Evolutionary conservation across 2,113 vertebrate species (phyloP), one percentile per base, ranked within the genome.

Genomic region (Ochotona princeps): DNA sequence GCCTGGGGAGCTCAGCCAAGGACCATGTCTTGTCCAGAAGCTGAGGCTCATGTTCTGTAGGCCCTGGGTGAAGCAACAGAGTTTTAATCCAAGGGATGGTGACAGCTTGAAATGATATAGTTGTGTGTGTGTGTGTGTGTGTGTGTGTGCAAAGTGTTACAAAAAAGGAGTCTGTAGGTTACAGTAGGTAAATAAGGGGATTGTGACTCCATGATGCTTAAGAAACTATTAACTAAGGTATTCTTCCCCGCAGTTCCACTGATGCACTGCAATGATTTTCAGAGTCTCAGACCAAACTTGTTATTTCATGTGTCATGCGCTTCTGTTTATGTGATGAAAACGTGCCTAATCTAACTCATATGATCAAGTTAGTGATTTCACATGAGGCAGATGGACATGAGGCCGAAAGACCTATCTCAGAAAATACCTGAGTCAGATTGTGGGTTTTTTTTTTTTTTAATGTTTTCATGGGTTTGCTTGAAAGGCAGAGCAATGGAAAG

Each of bases 281-380:
- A 74, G 79, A 60, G 38, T 85, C 13, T 84, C 63, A 91, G 74
- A 47, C 12, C 12, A 72, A 1, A 61, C 18, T 38, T 88, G 60
- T 76, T 63, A 51, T 75, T 80, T 95, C 87, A 61, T 11, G 86
- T 65, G 74, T 26, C 35, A 13, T 26, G 11, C 20, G 30, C 61
- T 86, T 88, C 23, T 87, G 86, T 87, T 47, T 35, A 35, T 30
- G 17, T 57, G 25, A 1, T 28, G 92, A 44, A 81, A 54, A 14
- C 28, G 60, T 28, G 47, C 26, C 13, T 32, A 12, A 44, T 7
- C 49, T 32, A 38, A 78, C 13, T 73, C 18, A 47, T 69, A 47
- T 28, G n/a, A 57, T 38, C 72, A 30, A 74, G 88, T 32, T 80
- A 35, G 20, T 72, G 66, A 63, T 90, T 90, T 96, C 35, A 25